These are phyloP conservation scores for Bradypodion ventrale DNA, from an alignment of 2,797 vertebrate species.

Conservation along the genomic window DNA sequence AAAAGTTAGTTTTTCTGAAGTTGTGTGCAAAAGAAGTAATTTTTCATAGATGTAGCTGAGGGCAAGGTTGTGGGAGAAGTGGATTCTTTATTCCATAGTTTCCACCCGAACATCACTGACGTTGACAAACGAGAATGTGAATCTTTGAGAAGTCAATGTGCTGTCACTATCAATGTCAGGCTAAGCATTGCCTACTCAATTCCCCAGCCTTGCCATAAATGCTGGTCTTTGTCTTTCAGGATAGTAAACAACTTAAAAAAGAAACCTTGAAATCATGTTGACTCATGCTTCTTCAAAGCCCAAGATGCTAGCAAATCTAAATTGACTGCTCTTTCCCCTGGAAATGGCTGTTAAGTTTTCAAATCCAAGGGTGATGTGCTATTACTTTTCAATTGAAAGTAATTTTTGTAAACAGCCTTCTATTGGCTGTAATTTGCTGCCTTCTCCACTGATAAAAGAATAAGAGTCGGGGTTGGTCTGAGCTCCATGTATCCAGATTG, in stretches of 20 bases:
- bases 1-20: too few species aligned
- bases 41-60: not conserved
- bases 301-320: conserved; percentile 32
- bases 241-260: conserved; percentile 45
- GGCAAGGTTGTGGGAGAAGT: not conserved
- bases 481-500: too few species aligned
- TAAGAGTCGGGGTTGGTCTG: conserved; percentile 19
- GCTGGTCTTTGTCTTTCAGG: conserved; percentile 18
- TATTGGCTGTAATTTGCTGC: not conserved
- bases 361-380: conserved; percentile 18
- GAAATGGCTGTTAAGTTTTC: conserved; percentile 28
- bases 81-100: not conserved
- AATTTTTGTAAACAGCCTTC: conserved; percentile 40
- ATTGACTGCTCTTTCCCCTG: conserved; percentile 1
- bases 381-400: too few species aligned
- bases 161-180: not conserved
- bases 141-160: conserved; percentile 33
- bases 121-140: conserved; percentile 18
- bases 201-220: conserved; percentile 25
- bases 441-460: conserved; percentile 20
- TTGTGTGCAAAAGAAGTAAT: too few species aligned
- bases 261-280: conserved; percentile 39
- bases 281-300: not conserved
- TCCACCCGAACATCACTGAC: not conserved
- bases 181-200: conserved; percentile 13